phyloP scores from a whole-genome alignment of 2,888 invertebrate genomes.

The Hemaris fuciformis region DNA sequence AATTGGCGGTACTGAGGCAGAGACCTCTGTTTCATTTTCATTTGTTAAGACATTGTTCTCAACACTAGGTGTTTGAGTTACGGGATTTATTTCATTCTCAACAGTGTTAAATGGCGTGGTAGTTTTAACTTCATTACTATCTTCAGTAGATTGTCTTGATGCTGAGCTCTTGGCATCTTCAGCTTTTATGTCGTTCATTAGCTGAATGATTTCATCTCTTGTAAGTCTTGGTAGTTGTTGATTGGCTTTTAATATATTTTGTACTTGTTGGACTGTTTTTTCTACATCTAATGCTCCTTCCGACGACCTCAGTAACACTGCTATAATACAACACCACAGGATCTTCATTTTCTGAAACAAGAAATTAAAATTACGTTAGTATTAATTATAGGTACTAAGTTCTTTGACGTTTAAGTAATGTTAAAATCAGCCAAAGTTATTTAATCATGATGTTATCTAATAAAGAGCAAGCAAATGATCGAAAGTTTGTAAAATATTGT shows the following conservation, averaged over 20 bases:
- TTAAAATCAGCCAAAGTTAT: background rate
- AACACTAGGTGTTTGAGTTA: constrained; percentile 29
- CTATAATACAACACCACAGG: constrained; percentile 54
- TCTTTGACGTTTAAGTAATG: no score
- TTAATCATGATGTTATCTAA: background rate
- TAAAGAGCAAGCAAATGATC: background rate
- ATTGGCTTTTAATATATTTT: constrained; percentile 82
- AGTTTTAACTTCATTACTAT: constrained; percentile 32
- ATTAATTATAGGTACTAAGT: background rate
- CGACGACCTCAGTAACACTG: constrained; percentile 39
- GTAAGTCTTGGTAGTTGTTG: constrained; percentile 83
- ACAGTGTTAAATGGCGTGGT: constrained; percentile 41
- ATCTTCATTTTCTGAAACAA: constrained; percentile 70
- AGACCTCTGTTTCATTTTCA: constrained; percentile 24
- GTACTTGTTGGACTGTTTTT: constrained; percentile 85
- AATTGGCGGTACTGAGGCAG: constrained; percentile 31
- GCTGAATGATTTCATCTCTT: constrained; percentile 84
- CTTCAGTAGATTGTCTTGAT: constrained; percentile 45
- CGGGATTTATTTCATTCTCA: constrained; percentile 52
- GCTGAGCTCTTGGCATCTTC: constrained; percentile 67
- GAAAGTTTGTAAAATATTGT: background rate
- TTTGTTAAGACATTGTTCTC: constrained; percentile 32
- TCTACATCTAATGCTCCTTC: constrained; percentile 74
- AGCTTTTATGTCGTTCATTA: constrained; percentile 84
- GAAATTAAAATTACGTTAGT: background rate